Evolutionary conservation across 2,113 vertebrate genomes (phyloP).

Genomic region (Polypterus senegalus): DNA sequence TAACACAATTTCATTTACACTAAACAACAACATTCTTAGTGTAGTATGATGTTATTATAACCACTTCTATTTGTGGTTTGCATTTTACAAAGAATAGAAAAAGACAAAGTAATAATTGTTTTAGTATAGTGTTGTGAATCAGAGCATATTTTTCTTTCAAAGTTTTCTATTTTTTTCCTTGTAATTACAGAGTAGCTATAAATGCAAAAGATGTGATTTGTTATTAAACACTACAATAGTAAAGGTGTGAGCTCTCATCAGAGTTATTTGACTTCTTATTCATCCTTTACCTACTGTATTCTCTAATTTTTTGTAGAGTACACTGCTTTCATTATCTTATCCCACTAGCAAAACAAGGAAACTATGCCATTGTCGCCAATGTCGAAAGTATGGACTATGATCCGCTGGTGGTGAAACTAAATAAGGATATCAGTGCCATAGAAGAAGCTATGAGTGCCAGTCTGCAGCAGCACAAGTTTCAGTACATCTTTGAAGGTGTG

Average conservation of each 20-base stretch:
- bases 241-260: background rate
- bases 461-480: slow-evolving; percentile 96
- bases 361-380: slow-evolving; percentile 93
- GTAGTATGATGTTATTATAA: too few relatives aligned
- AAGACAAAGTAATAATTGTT: too few relatives aligned
- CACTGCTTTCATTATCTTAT: slow-evolving; percentile 97
- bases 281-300: background rate
- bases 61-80: too few relatives aligned
- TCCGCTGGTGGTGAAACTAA: slow-evolving; percentile 86
- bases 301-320: slow-evolving; percentile 49
- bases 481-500: slow-evolving; percentile 95
- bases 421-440: slow-evolving; percentile 93
- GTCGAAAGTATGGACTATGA: slow-evolving; percentile 98
- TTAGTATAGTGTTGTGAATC: too few relatives aligned
- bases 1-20: too few relatives aligned
- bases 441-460: slow-evolving; percentile 89
- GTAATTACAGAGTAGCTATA: too few relatives aligned
- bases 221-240: too few relatives aligned
- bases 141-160: too few relatives aligned
- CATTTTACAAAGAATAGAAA: too few relatives aligned
- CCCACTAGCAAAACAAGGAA: slow-evolving; percentile 86
- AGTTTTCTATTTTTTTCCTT: too few relatives aligned
- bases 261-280: slow-evolving; percentile 19
- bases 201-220: too few relatives aligned
- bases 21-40: too few relatives aligned